Percentiles rank a stretch among this genome's conserved stretches.
These are phyloP conservation scores for Athene noctua DNA, from an alignment of 2,113 vertebrate genomes.

Conservation along the genomic window DNA sequence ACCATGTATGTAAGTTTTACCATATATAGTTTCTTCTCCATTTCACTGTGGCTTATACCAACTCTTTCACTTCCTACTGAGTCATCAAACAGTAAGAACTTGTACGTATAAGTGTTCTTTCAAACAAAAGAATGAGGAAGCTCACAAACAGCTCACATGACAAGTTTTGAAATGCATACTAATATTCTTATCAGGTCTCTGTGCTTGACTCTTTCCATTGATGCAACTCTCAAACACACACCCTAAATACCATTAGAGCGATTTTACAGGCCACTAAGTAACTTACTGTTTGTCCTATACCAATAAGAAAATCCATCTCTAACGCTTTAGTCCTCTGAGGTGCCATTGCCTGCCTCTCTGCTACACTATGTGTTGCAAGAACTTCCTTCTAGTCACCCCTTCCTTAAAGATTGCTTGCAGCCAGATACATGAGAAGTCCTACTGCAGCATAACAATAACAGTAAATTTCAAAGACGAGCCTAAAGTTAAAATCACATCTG, in stretches of 20 bases:
- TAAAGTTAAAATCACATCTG: background rate
- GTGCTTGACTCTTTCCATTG: background rate
- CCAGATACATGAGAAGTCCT: background rate
- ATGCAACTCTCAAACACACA: background rate
- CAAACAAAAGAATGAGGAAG: conserved; percentile 59
- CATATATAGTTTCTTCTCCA: conserved; percentile 77
- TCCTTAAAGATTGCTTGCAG: background rate
- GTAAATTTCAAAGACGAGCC: background rate
- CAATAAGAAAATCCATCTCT: background rate
- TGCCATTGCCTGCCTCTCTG: background rate
- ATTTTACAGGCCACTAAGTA: background rate
- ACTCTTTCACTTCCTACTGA: conserved; percentile 82
- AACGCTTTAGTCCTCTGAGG: background rate
- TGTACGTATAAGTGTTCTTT: conserved; percentile 43
- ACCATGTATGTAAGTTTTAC: conserved; percentile 61
- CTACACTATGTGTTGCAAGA: background rate
- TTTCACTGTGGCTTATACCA: conserved; percentile 71
- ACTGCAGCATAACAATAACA: background rate
- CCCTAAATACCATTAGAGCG: background rate
- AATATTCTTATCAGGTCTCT: background rate
- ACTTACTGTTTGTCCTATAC: background rate
- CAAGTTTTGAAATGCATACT: background rate
- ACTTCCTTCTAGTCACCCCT: background rate
- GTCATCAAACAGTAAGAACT: conserved; percentile 68
- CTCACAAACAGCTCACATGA: background rate